Percentiles rank a stretch among this genome's conserved stretches.
These are phyloP conservation scores for Listronotus oregonensis DNA, from an alignment of 1,140 invertebrate genomes.

Conservation along the genomic window DNA sequence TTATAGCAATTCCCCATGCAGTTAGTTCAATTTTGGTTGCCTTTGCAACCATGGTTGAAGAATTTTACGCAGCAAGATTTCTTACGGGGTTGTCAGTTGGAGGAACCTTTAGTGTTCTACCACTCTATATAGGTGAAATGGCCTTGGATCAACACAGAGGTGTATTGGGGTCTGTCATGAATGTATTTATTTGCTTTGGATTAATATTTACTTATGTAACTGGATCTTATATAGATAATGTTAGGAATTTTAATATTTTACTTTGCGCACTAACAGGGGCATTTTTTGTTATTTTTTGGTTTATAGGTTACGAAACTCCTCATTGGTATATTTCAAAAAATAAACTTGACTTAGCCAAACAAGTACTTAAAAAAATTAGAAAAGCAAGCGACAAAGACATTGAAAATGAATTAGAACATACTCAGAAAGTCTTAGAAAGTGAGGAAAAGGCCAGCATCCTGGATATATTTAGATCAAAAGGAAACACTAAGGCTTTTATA, in stretches of 20 bases:
- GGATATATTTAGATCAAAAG: conserved; percentile 63
- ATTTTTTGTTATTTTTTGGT: conserved; percentile 60
- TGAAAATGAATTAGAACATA: conserved; percentile 47
- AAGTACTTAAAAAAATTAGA: conserved; percentile 66
- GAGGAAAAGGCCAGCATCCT: conserved; percentile 55
- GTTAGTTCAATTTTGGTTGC: conserved; percentile 36
- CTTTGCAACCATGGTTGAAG: conserved; percentile 72
- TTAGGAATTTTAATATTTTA: conserved; percentile 60
- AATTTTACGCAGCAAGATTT: conserved; percentile 64
- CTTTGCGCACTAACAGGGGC: conserved; percentile 57
- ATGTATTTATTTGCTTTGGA: conserved; percentile 45
- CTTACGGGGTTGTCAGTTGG: conserved; percentile 58
- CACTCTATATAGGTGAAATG: conserved; percentile 61
- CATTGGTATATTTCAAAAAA: conserved; percentile 67
- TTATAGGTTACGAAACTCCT: conserved; percentile 73
- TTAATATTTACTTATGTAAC: conserved; percentile 59
- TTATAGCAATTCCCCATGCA: conserved; percentile 51
- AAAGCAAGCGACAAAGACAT: conserved; percentile 59
- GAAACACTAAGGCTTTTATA: conserved; percentile 67
- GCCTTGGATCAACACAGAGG: conserved; percentile 51
- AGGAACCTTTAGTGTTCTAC: conserved; percentile 59
- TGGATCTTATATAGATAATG: conserved; percentile 62
- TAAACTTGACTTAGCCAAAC: conserved; percentile 64
- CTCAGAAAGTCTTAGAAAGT: conserved; percentile 33
- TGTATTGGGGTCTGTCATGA: conserved; percentile 39